Base-by-base conservation (phyloP, 2,113 vertebrate species). In the Phalacrocorax aristotelis region DNA sequence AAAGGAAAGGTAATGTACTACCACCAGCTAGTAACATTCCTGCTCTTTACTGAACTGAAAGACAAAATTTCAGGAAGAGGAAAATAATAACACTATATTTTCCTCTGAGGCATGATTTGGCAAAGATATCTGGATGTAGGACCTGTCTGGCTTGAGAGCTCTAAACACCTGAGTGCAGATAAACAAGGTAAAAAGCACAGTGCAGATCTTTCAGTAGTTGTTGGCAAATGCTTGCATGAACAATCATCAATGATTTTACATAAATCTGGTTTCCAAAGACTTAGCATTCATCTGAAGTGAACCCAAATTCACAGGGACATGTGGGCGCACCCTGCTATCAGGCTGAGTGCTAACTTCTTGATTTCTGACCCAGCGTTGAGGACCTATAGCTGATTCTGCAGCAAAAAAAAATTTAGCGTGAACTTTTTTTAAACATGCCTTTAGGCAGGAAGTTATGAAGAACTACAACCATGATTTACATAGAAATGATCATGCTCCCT, bases 301-400 rank as follows among this genome's bases (percentile, higher is more conserved):
- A 38, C 8, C 3, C 21, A 81, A 81, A 60, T 71, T 71, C 30
- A 34, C 4, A 62, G n/a, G 26, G 7, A 71, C 4, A 9, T 10
- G 3, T 0, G 0, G 4, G 64, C 19, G 12, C 38, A 48, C 12
- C n/a, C 40, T 66, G 29, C 48, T 76, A 1, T 15, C 2, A 0
- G 23, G 5, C 32, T 72, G 36, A 74, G 15, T 23, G 21, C 32
- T 70, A 13, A 60, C 40, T 64, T 62, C 46, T 32, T 14, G 25
- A 14, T 66, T 86, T 66, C 60, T 57, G 11, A 10, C 21, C 15
- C 49, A 36, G 20, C 4, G 0, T 5, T 51, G 44, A 55, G 44
- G 26, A 15, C 30, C 6, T 60, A 34, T 16, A 79, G 42, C 38
- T 60, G 55, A 83, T 51, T 89, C 49, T 62, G 18, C 72, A 87